Base-by-base conservation (phyloP, 2,113 vertebrate species). In the Nettapus auritus region DNA sequence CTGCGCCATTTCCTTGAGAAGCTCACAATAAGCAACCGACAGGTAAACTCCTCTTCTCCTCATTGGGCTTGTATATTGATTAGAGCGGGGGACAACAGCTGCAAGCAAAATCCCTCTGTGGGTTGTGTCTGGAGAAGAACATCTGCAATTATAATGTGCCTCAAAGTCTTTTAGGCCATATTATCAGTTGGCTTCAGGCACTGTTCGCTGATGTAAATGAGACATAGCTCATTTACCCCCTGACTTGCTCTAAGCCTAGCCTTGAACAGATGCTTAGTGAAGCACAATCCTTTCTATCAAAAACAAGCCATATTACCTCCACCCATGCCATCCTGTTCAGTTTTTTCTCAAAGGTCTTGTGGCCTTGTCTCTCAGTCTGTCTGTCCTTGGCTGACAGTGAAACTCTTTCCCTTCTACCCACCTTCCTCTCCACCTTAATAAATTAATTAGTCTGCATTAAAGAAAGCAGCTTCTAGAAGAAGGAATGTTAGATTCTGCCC, bases 1-100 rank as follows among this genome's bases (percentile, higher is more conserved):
- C 98, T 99, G 59, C 98, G 99, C 25, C 99, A 99, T 97, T 99
- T 99, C 95, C 98, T 99, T 38, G 99, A 99, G 96, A 99, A 99
- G 96, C 97, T 99, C 34, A 99, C 99, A 1, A 99, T 99, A 93
- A 99, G 99, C 98, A 99, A 99, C 93, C 98, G 99, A 95, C 99
- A 99, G 98, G 99, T 99, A 93, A 83, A 36, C 17, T 6, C 13
- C 40, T 48, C 73, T 44, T 75, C 82, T 92, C 29, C 50, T 33
- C 19, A 10, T 11, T 8, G 38, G 15, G 1, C 31, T 29, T 16
- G 4, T 12, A 8, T 7, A 8, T 33, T 31, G 33, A 48, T 19
- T 8, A 42, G 60, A 40, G 71, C 44, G 86, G 25, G 6, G 10
- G 3, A 78, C 48, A 38, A 64, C 48, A 66, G 34, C 66, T 78